phyloP scores from a whole-genome alignment of 2,888 invertebrate genomes.

The Drosophila pegasa region DNA sequence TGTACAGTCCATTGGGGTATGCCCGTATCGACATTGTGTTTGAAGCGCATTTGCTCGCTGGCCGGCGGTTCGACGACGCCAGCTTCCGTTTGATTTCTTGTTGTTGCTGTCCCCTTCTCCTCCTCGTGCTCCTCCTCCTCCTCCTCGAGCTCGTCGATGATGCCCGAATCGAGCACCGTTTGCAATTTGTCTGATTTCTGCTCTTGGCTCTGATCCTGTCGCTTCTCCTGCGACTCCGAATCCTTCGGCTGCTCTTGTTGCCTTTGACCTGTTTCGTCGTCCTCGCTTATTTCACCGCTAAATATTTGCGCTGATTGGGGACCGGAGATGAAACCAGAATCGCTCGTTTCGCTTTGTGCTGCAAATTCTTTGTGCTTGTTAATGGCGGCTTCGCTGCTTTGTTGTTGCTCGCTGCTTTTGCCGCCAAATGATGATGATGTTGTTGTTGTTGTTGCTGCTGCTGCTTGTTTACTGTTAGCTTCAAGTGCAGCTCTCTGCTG shows the following conservation, averaged over 20 bases:
- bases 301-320: constrained; percentile 82
- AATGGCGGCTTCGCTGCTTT: constrained; percentile 57
- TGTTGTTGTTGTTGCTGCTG: constrained; percentile 65
- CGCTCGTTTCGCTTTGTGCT: constrained; percentile 75
- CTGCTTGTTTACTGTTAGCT: constrained; percentile 59
- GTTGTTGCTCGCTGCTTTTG: constrained; percentile 59
- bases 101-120: constrained; percentile 3
- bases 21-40: constrained; percentile 88
- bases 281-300: constrained; percentile 59
- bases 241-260: constrained; percentile 29
- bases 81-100: constrained; percentile 32
- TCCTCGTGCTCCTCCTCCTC: constrained; percentile 25
- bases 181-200: constrained; percentile 37
- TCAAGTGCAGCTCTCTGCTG: constrained; percentile 50
- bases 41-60: constrained; percentile 86
- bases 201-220: constrained; percentile 20
- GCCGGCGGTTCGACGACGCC: constrained; percentile 49
- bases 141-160: constrained; percentile 54
- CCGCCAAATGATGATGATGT: constrained; percentile 60
- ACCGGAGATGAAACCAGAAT: constrained; percentile 86
- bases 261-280: constrained; percentile 49
- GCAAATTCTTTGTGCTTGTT: constrained; percentile 66
- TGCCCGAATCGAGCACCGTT: constrained; percentile 60
- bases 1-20: constrained; percentile 87
- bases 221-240: constrained; percentile 28